Conservation (phyloP, 1,140 invertebrate genomes). For the Pseudachorutes palmiensis region DNA sequence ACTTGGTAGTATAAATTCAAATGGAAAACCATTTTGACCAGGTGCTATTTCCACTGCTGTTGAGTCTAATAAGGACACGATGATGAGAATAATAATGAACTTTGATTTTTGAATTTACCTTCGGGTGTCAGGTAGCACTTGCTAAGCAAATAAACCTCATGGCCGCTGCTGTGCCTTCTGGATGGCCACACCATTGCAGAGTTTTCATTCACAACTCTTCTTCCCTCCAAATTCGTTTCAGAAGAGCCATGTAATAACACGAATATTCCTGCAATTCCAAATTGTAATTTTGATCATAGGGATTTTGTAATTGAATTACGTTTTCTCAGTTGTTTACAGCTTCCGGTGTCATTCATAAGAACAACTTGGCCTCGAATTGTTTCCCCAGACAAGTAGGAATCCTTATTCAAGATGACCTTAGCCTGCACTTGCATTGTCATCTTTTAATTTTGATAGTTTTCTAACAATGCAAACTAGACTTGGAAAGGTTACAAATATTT, state of each 20-base stretch:
- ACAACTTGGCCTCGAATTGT: not conserved
- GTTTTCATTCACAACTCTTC: not conserved
- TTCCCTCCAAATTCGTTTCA: not conserved
- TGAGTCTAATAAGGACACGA: not conserved
- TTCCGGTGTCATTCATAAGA: not conserved
- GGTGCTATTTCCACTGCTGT: not conserved
- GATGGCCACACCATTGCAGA: not conserved
- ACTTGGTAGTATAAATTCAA: not conserved
- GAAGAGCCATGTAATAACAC: not conserved
- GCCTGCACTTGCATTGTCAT: not conserved
- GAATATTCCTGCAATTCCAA: not conserved
- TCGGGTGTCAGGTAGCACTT: not conserved
- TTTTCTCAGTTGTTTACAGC: not conserved
- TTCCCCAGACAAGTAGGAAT: slow-evolving; percentile 3
- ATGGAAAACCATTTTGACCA: slow-evolving; percentile 10
- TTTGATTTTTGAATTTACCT: not conserved
- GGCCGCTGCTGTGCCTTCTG: not conserved
- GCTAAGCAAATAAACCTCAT: not conserved
- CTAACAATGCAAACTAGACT: not conserved
- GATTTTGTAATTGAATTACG: not conserved
- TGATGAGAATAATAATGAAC: not conserved
- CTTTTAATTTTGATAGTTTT: not conserved
- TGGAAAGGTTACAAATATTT: not conserved
- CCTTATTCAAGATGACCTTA: not conserved
- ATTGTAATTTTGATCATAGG: not conserved